Evolutionary conservation across 2,113 vertebrate species (phyloP).

Genomic region (Steatornis caripensis): DNA sequence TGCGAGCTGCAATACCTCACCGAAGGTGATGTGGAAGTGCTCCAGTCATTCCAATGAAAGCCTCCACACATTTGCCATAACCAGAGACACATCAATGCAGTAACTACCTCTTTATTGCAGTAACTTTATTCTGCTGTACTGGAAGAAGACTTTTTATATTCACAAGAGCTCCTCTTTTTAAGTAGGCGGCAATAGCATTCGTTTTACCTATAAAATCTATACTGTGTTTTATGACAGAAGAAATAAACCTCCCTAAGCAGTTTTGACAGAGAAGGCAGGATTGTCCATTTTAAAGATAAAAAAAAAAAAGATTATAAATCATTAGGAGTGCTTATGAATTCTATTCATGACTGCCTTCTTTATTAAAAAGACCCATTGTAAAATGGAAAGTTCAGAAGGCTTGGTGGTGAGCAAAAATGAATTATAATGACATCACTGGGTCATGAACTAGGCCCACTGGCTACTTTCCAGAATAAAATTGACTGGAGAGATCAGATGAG

Average conservation of each 20-base stretch:
- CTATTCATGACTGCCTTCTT: constrained; percentile 72
- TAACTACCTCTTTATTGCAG: neutral
- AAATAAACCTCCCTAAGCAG: constrained; percentile 60
- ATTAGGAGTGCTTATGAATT: constrained; percentile 78
- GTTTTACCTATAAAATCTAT: constrained; percentile 45
- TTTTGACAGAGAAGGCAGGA: constrained; percentile 59
- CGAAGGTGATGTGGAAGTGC: neutral
- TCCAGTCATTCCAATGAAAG: neutral
- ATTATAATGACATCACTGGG: constrained; percentile 80
- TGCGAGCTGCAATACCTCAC: neutral
- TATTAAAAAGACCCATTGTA: constrained; percentile 80
- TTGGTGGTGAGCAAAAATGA: constrained; percentile 75
- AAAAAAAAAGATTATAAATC: constrained; percentile 69
- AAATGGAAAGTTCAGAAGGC: constrained; percentile 79
- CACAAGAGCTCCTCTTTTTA: neutral
- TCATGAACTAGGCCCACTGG: constrained; percentile 78
- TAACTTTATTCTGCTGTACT: neutral
- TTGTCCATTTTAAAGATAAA: constrained; percentile 60
- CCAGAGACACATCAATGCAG: neutral
- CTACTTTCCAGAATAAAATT: constrained; percentile 81
- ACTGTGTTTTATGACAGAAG: constrained; percentile 51
- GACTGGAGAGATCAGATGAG: constrained; percentile 77
- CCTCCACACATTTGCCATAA: neutral
- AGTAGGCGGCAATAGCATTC: constrained; percentile 17
- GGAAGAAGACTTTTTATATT: neutral